A percentile compares a stretch with the other conserved stretches of the same genome.
Conservation (phyloP, 2,113 vertebrate species). For the Solea senegalensis region DNA sequence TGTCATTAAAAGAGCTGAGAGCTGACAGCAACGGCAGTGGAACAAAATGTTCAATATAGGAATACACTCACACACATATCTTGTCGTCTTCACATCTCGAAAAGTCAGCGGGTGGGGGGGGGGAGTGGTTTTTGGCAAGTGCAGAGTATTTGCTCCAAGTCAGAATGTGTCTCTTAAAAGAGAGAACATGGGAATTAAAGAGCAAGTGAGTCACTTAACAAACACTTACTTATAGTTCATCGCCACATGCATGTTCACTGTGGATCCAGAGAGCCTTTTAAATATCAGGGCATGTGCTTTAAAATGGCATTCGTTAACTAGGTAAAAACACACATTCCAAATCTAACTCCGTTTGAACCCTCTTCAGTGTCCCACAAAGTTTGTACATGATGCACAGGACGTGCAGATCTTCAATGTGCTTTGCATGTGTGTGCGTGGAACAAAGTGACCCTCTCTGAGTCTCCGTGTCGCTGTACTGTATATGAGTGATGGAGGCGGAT, state of each 20-base stretch:
- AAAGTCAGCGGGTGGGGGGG: slow-evolving; percentile 11
- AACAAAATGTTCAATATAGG: neutral
- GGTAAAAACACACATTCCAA: slow-evolving; percentile 16
- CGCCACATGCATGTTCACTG: neutral
- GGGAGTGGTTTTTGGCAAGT: no score
- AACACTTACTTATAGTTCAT: no score
- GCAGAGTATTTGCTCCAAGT: slow-evolving; percentile 17
- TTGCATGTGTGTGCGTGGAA: slow-evolving; percentile 34
- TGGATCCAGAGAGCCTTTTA: neutral
- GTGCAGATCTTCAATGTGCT: slow-evolving; percentile 14
- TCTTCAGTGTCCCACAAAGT: slow-evolving; percentile 13
- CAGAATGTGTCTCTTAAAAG: slow-evolving; percentile 17
- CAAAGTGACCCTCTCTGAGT: slow-evolving; percentile 9
- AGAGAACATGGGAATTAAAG: neutral
- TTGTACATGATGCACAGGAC: slow-evolving; percentile 13
- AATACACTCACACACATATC: no score
- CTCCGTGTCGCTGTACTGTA: neutral
- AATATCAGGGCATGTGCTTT: slow-evolving; percentile 12
- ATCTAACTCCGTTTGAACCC: slow-evolving; percentile 23
- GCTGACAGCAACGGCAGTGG: neutral
- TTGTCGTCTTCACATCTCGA: slow-evolving; percentile 15
- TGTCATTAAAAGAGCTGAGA: neutral
- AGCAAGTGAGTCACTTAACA: no score
- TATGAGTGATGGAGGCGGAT: slow-evolving; percentile 28
- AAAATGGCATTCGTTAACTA: slow-evolving; percentile 35